Evolutionary conservation across 2,888 invertebrate species (phyloP).

Genomic region (Hypercompe scribonia): DNA sequence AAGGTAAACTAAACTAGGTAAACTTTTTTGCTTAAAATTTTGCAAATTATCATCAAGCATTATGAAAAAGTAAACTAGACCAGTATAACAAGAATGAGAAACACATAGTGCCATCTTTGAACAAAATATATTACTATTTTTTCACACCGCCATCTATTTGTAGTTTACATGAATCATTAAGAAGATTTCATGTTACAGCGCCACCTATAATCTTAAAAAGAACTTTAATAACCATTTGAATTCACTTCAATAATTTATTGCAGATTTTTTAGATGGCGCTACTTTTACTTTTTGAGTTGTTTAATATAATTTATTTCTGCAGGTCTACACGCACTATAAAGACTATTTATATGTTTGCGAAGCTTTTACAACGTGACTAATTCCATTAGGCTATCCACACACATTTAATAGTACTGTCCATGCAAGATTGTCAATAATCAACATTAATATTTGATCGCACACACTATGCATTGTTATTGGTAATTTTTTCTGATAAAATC

Average conservation of each 20-base stretch:
- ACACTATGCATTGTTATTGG: too few species aligned
- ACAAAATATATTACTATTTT: not conserved
- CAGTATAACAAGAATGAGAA: not conserved
- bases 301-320: not conserved
- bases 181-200: not conserved
- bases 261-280: not conserved
- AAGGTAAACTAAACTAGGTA: too few species aligned
- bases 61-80: not conserved
- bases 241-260: not conserved
- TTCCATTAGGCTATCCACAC: too few species aligned
- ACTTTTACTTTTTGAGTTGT: not conserved
- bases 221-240: not conserved
- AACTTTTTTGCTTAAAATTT: not conserved
- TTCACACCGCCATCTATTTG: conserved; percentile 7
- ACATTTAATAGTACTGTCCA: too few species aligned
- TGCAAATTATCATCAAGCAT: not conserved
- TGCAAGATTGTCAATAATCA: too few species aligned
- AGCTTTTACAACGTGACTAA: conserved; percentile 9
- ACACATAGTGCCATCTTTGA: conserved; percentile 32
- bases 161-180: not conserved
- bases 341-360: not conserved
- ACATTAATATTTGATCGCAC: too few species aligned
- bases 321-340: not conserved
- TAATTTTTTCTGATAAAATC: too few species aligned
- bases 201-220: not conserved